phyloP scores from a whole-genome alignment of 2,797 vertebrate genomes.

The Myiothlypis coronata region DNA sequence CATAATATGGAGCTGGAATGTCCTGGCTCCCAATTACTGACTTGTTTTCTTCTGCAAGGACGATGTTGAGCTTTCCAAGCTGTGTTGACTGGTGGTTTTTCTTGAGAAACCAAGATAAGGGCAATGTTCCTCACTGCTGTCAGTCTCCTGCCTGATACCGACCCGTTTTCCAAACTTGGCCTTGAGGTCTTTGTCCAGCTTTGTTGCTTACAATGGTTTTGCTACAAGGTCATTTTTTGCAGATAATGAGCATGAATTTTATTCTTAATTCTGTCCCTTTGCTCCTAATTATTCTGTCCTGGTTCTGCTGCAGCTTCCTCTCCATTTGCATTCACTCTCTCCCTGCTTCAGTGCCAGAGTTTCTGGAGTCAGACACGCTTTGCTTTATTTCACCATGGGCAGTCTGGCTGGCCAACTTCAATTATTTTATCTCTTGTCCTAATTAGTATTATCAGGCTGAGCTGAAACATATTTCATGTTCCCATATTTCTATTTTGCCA shows the following conservation, averaged over 20 bases:
- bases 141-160: neutral
- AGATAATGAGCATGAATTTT: neutral
- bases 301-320: neutral
- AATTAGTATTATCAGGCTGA: neutral
- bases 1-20: constrained; percentile 10
- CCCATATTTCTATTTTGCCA: fast-evolving
- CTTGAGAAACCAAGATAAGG: constrained; percentile 50
- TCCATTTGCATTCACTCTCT: neutral
- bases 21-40: constrained; percentile 10
- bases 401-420: neutral
- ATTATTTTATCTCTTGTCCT: neutral
- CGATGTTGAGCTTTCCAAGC: constrained; percentile 12
- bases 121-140: neutral
- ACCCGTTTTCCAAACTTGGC: neutral
- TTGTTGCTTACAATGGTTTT: neutral
- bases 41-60: constrained; percentile 33
- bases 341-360: neutral
- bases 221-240: neutral
- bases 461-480: neutral
- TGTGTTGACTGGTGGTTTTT: constrained; percentile 23
- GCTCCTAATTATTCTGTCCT: neutral
- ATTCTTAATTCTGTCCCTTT: neutral
- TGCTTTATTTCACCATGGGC: neutral
- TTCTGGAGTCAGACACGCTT: neutral
- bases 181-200: neutral